These are phyloP conservation scores for Phoeniculus purpureus DNA, from an alignment of 2,797 vertebrate genomes.

Conservation along the genomic window DNA sequence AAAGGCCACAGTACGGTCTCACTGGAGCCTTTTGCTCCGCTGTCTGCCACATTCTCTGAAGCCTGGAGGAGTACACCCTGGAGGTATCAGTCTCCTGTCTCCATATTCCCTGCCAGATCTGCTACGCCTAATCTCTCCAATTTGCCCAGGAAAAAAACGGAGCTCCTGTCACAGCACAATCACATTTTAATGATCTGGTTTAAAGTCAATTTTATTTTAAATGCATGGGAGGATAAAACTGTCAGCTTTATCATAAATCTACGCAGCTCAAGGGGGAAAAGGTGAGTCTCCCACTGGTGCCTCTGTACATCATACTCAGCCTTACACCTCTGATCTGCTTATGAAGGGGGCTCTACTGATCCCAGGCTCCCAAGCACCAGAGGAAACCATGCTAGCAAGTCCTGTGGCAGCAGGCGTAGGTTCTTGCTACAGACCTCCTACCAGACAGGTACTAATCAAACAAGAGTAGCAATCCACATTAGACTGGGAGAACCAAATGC, in stretches of 20 bases:
- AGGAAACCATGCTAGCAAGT: not conserved
- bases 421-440: not conserved
- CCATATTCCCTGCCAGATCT: not conserved
- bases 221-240: not conserved
- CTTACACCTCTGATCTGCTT: not conserved
- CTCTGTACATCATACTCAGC: not conserved
- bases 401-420: not conserved
- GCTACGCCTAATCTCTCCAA: not conserved
- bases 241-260: not conserved
- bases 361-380: not conserved
- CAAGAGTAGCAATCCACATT: not conserved
- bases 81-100: not conserved
- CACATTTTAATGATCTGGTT: not conserved
- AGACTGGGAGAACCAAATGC: not conserved
- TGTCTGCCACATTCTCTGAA: not conserved
- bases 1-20: not conserved
- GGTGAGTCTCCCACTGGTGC: not conserved
- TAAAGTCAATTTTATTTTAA: constrained; percentile 15
- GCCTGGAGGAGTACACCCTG: not conserved
- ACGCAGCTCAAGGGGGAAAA: not conserved
- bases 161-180: not conserved
- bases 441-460: constrained; percentile 22
- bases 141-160: not conserved
- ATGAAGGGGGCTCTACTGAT: accelerated
- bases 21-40: not conserved